phyloP scores from a whole-genome alignment of 2,797 vertebrate genomes.

The Scyliorhinus canicula region DNA sequence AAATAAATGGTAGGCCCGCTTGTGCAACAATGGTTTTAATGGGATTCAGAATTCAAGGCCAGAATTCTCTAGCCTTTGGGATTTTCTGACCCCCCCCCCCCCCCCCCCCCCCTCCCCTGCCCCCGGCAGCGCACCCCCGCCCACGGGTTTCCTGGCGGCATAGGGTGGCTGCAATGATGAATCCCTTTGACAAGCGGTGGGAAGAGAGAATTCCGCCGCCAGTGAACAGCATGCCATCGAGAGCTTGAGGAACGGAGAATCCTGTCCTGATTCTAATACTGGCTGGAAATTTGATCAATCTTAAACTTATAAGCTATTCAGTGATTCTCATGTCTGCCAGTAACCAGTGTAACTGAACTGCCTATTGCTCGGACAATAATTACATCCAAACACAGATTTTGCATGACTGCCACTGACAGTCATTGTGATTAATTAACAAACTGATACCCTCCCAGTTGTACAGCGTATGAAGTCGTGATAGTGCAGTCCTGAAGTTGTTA shows the following conservation, averaged over 20 bases:
- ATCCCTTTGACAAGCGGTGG: too few relatives aligned
- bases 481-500: neutral
- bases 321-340: neutral
- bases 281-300: neutral
- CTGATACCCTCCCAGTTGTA: neutral
- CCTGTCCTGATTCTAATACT: neutral
- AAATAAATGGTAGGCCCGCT: neutral
- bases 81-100: too few relatives aligned
- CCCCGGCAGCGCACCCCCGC: too few relatives aligned
- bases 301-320: neutral
- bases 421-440: neutral
- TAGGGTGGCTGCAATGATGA: too few relatives aligned
- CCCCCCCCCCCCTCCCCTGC: too few relatives aligned
- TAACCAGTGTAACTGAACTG: neutral
- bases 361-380: neutral
- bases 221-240: too few relatives aligned
- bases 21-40: neutral
- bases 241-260: too few relatives aligned
- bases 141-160: too few relatives aligned
- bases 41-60: neutral
- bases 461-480: neutral
- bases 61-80: too few relatives aligned
- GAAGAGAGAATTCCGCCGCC: too few relatives aligned
- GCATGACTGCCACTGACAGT: neutral
- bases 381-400: neutral